phyloP scores from a whole-genome alignment of 1,140 invertebrate genomes.

The Leptopilina clavipes region DNA sequence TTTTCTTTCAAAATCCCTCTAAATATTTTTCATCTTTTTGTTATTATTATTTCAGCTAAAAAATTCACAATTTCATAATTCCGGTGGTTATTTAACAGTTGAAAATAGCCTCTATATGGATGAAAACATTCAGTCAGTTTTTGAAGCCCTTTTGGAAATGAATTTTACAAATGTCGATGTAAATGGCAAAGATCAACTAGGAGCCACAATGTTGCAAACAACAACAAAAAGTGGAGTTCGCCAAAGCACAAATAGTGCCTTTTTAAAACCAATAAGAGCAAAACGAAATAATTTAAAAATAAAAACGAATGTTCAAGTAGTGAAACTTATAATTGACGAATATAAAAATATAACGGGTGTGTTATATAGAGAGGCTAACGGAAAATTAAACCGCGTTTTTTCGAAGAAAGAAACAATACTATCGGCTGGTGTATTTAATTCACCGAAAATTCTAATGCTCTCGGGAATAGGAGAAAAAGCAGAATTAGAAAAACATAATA shows the following conservation, averaged over 20 bases:
- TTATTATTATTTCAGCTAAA: neutral
- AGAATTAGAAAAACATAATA: constrained; percentile 62
- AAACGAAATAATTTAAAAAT: constrained; percentile 77
- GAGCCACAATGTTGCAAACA: constrained; percentile 72
- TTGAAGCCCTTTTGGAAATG: constrained; percentile 71
- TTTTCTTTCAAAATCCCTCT: too few relatives aligned
- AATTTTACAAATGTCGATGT: constrained; percentile 71
- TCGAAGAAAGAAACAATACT: constrained; percentile 64
- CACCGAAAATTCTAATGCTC: constrained; percentile 72
- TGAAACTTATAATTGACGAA: constrained; percentile 72
- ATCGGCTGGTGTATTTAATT: constrained; percentile 66
- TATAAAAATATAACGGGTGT: constrained; percentile 77
- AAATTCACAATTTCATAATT: neutral
- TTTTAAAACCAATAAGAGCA: constrained; percentile 73
- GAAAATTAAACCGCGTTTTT: constrained; percentile 64
- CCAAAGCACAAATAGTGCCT: constrained; percentile 79
- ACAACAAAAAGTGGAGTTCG: constrained; percentile 78
- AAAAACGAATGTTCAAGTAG: constrained; percentile 67
- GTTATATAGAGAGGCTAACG: constrained; percentile 72
- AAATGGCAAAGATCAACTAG: constrained; percentile 61
- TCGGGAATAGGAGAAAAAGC: constrained; percentile 75
- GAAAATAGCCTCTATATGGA: neutral
- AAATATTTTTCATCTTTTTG: neutral
- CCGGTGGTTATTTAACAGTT: neutral
- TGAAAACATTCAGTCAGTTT: constrained; percentile 57